A percentile compares a stretch with the other conserved stretches of the same genome.
Conservation (phyloP, 1,140 invertebrate genomes). For the Doryteuthis pealeii region DNA sequence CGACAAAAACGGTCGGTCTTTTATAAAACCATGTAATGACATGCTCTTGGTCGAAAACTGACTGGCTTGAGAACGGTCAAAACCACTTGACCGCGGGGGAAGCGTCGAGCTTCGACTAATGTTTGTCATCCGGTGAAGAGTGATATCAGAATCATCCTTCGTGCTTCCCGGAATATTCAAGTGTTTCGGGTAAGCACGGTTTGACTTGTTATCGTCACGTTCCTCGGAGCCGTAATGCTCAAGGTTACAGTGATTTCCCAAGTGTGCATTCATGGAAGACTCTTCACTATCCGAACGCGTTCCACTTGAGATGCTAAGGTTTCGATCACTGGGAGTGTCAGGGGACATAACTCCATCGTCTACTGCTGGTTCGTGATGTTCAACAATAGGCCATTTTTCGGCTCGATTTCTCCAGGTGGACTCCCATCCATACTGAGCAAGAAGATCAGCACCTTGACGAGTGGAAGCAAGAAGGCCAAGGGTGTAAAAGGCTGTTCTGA, state of each 20-base stretch:
- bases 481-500: constrained; percentile 79
- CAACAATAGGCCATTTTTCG: constrained; percentile 80
- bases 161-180: not conserved
- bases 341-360: constrained; percentile 1
- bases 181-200: not conserved
- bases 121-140: not conserved
- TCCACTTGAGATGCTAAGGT: constrained; percentile 19
- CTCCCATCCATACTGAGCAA: constrained; percentile 79
- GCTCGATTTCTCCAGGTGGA: constrained; percentile 73
- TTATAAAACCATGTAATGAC: constrained; percentile 5
- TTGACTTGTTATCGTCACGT: not conserved
- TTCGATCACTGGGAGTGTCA: constrained; percentile 31
- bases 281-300: constrained; percentile 22
- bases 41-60: not conserved
- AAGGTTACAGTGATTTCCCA: not conserved
- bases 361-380: constrained; percentile 63
- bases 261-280: not conserved
- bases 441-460: constrained; percentile 74
- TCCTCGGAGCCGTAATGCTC: not conserved
- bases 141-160: constrained; percentile 7
- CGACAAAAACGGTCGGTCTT: not conserved
- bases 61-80: not conserved
- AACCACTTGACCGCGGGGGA: constrained; percentile 7
- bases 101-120: constrained; percentile 10
- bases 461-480: constrained; percentile 83